Conservation (phyloP, 2,113 vertebrate species). For the Anarrhichthys ocellatus region DNA sequence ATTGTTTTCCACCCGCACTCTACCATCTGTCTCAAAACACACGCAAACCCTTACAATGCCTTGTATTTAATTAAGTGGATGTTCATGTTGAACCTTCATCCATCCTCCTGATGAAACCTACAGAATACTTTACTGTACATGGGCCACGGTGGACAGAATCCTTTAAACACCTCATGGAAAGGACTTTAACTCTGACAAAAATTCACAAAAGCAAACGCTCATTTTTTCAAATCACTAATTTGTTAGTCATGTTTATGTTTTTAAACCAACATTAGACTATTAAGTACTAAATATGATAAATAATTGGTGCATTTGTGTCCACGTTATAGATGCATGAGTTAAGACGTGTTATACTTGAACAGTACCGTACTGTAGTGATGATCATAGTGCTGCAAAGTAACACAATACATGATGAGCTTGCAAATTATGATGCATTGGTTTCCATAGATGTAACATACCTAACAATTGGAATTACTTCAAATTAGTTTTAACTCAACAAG, state of each 20-base stretch:
- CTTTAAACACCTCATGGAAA: background rate
- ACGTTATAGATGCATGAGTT: background rate
- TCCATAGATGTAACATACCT: too few species aligned
- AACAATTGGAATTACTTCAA: too few species aligned
- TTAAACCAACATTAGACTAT: background rate
- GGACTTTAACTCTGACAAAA: background rate
- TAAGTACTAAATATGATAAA: background rate
- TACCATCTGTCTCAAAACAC: slow-evolving; percentile 37
- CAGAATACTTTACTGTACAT: background rate
- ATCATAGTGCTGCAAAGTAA: too few species aligned
- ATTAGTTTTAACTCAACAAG: too few species aligned
- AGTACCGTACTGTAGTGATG: too few species aligned
- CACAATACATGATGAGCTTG: too few species aligned
- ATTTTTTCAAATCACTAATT: background rate
- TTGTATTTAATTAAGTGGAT: background rate
- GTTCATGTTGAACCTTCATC: background rate
- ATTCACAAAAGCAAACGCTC: background rate
- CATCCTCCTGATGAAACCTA: background rate
- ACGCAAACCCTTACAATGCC: background rate
- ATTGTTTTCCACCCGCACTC: slow-evolving; percentile 45
- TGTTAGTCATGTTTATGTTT: background rate
- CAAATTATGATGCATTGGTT: too few species aligned
- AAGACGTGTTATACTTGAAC: too few species aligned
- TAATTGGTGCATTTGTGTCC: background rate
- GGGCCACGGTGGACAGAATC: too few species aligned